Evolutionary conservation across 1,140 invertebrate genomes (phyloP), one percentile per base, ranked within the genome.

Genomic region (Branchinecta lynchi): DNA sequence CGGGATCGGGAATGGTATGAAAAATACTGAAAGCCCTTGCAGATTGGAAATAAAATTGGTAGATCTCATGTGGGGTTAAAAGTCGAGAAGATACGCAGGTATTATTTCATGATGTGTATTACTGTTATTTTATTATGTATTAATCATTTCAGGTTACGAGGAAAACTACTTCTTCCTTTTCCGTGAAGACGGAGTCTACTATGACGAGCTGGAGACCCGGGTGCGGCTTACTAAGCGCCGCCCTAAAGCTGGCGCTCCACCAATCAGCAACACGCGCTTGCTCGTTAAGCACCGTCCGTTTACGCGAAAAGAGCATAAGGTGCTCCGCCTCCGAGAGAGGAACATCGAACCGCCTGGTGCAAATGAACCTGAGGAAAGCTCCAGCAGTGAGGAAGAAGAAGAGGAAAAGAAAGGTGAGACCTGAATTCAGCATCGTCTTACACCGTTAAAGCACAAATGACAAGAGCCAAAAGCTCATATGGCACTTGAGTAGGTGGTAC

Each of bases 101-200:
- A 32, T 32, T 5, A 32, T 32, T 32, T 32, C 5, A 5, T 32
- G 1, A 32, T 32, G n/a, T n/a, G n/a, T 32, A 5, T 32, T 32
- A 32, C 1, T 32, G 5, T 32, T 32, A 32, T 32, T 32, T 32
- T 32, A 32, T 32, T 32, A 5, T 32, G 32, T 32, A 32, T 32
- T 32, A 5, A 32, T 32, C 5, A 32, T 60, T 60, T 60, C 17
- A 60, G 51, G 51, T 51, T 98, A 97, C 76, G 94, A 98, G 79
- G 96, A 98, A 79, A 98, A 96, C 79, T 98, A 98, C 78, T 99
- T 98, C 80, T 89, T 98, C 79, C 89, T 96, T 70, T 85, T 96
- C 68, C 84, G 93, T 69, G 86, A 96, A 76, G 89, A 81, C 75
- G 89, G 88, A 66, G 89, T 96, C 43, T 98, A 89, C 79, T 99